Conservation (phyloP, 2,113 vertebrate genomes). For the Takifugu bimaculatus region DNA sequence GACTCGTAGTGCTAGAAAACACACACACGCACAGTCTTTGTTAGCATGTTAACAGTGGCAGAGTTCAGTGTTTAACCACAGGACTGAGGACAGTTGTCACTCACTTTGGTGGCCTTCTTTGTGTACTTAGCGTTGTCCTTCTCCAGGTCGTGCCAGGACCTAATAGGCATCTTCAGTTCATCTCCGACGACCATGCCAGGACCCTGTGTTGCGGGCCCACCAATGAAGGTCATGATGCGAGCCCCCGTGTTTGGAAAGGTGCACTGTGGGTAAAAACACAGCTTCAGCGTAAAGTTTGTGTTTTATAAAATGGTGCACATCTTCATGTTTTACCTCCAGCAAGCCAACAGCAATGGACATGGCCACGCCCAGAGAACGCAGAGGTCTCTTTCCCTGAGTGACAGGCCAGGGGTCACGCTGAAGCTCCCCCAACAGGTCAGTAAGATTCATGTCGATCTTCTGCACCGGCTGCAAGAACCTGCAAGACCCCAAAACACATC, state of each 20-base stretch:
- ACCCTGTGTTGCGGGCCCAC: constrained; percentile 92
- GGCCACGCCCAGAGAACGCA: constrained; percentile 92
- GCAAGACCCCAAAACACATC: neutral
- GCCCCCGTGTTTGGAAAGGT: constrained; percentile 95
- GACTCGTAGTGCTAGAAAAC: constrained; percentile 87
- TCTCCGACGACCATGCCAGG: constrained; percentile 98
- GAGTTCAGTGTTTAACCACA: neutral
- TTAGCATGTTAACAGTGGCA: neutral
- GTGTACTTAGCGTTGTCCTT: constrained; percentile 98
- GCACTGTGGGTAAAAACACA: constrained; percentile 73
- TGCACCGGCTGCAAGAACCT: constrained; percentile 96
- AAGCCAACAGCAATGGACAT: constrained; percentile 95
- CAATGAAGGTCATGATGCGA: constrained; percentile 96
- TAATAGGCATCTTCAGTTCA: constrained; percentile 91
- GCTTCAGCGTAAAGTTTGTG: neutral
- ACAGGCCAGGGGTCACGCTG: constrained; percentile 98
- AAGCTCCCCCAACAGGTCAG: constrained; percentile 93
- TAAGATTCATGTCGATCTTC: constrained; percentile 98
- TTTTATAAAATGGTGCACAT: too few species aligned
- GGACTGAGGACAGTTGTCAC: neutral
- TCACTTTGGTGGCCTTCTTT: constrained; percentile 97
- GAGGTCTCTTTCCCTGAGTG: constrained; percentile 89
- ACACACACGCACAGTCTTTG: constrained; percentile 7
- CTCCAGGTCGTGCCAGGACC: constrained; percentile 98
- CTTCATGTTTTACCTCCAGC: constrained; percentile 80